Evolutionary conservation across 37 sponge, comb jelly and placozoan species (phyloP).

Genomic region (Lycopodina hypogea): DNA sequence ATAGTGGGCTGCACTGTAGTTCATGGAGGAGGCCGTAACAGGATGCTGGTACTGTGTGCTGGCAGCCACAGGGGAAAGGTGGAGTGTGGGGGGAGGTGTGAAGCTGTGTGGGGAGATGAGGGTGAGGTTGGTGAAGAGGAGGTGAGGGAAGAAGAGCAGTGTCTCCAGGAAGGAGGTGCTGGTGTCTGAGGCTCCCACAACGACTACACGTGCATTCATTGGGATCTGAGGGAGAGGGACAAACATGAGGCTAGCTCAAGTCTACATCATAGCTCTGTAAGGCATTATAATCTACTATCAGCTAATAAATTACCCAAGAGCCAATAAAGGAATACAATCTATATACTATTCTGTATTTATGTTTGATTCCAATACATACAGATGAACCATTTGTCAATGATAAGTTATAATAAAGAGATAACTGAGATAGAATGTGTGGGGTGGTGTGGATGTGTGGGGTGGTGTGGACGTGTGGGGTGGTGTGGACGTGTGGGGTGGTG

Average conservation of each 20-base stretch:
- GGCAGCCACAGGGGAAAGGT: constrained; percentile 72
- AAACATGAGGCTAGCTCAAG: neutral
- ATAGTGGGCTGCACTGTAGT: constrained; percentile 4
- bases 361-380: too few species aligned
- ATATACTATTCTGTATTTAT: too few species aligned
- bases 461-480: too few species aligned
- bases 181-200: constrained; percentile 94
- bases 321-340: too few species aligned
- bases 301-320: neutral
- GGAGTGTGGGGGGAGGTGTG: constrained; percentile 17
- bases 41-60: constrained; percentile 50
- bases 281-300: neutral
- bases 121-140: constrained; percentile 89
- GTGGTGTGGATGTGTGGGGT: too few species aligned
- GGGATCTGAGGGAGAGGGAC: constrained; percentile 60
- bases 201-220: constrained; percentile 85
- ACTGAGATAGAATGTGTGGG: too few species aligned
- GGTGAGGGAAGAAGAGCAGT: constrained; percentile 86
- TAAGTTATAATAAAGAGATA: too few species aligned
- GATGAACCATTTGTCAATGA: too few species aligned
- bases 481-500: too few species aligned
- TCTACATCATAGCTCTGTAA: neutral
- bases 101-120: constrained; percentile 84
- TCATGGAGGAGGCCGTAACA: constrained; percentile 13
- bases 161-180: constrained; percentile 78